phyloP scores from a whole-genome alignment of 2,113 vertebrate genomes.

The Corapipo altera region DNA sequence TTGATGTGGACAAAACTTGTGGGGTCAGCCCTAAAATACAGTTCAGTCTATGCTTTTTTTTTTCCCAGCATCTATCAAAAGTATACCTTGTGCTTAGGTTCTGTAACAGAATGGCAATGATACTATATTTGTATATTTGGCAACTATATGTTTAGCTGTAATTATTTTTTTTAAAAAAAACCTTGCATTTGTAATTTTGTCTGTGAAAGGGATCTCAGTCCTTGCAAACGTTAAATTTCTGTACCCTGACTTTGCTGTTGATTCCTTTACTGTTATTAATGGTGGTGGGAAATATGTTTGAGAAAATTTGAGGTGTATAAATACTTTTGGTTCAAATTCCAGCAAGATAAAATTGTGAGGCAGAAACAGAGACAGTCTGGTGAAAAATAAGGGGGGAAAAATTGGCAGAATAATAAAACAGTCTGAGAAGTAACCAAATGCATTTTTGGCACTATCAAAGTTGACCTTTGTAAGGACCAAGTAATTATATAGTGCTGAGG shows the following conservation, averaged over 20 bases:
- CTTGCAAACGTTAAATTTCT: not conserved
- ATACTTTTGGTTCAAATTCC: not conserved
- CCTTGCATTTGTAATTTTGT: not conserved
- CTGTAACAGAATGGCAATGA: not conserved
- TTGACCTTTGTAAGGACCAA: not conserved
- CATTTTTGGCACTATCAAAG: not conserved
- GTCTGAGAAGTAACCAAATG: not conserved
- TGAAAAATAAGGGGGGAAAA: not conserved
- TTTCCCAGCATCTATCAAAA: not conserved
- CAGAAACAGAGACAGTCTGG: not conserved
- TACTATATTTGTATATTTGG: not conserved
- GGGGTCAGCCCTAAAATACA: not conserved
- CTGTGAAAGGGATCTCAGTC: not conserved
- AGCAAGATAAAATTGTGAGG: not conserved
- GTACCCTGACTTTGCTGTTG: not conserved
- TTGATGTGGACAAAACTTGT: not conserved
- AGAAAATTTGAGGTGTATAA: not conserved
- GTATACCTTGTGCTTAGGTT: not conserved
- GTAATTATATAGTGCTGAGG: not conserved
- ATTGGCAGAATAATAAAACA: not conserved
- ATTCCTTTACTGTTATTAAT: not conserved
- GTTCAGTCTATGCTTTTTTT: not conserved
- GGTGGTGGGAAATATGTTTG: not conserved
- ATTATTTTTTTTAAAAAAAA: not conserved
- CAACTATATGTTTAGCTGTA: not conserved